A percentile compares a stretch with the other conserved stretches of the same genome.
Conservation (phyloP, 2,888 invertebrate genomes). For the Thereva nobilitata region DNA sequence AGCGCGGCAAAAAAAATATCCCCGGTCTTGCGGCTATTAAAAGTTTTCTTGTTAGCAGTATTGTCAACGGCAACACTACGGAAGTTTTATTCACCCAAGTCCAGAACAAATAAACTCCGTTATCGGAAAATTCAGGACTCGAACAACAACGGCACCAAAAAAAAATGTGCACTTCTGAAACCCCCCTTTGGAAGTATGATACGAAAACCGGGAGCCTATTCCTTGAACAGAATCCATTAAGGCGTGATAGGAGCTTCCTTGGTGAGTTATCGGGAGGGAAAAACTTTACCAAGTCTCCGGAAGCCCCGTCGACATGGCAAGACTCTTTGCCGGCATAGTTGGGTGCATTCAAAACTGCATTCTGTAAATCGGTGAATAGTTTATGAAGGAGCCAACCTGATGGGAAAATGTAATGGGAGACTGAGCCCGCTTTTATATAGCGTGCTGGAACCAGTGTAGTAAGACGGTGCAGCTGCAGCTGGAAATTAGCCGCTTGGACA, state of each 20-base stretch:
- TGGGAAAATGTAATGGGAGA: too few relatives aligned
- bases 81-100: conserved; percentile 7
- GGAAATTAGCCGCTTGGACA: too few relatives aligned
- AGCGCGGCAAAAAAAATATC: neutral
- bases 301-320: too few relatives aligned
- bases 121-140: neutral
- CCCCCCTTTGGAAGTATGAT: neutral
- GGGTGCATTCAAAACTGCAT: too few relatives aligned
- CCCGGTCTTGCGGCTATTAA: conserved; percentile 16
- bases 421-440: too few relatives aligned
- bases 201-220: neutral
- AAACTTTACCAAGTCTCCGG: too few relatives aligned
- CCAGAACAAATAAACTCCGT: conserved; percentile 13
- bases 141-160: neutral
- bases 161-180: neutral
- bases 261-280: conserved; percentile 3
- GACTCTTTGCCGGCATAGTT: too few relatives aligned
- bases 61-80: conserved; percentile 2
- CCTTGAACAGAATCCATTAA: conserved; percentile 11
- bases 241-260: conserved; percentile 12
- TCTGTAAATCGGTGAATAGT: too few relatives aligned
- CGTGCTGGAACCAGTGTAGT: too few relatives aligned
- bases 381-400: too few relatives aligned
- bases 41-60: conserved; percentile 19
- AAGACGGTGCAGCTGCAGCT: too few relatives aligned